Percentiles rank a stretch among this genome's conserved stretches.
Evolutionary conservation across 37 sponge, comb jelly and placozoan species (phyloP).

Genomic region (Dysidea cf. avara): DNA sequence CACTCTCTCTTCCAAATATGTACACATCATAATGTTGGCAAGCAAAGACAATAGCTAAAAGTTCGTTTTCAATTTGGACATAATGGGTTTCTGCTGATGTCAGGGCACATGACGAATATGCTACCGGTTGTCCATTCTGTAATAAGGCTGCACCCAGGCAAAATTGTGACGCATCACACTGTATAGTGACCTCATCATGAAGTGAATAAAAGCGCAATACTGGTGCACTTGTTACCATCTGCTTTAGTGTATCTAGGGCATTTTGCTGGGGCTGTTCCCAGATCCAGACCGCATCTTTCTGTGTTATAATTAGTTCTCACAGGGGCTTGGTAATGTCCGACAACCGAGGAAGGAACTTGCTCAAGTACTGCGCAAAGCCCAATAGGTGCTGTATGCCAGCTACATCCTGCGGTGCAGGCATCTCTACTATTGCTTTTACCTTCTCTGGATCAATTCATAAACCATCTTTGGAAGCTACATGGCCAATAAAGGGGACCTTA

Average conservation of each 20-base stretch:
- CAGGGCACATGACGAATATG: slow-evolving; percentile 40
- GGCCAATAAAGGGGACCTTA: slow-evolving; percentile 55
- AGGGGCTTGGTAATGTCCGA: slow-evolving; percentile 43
- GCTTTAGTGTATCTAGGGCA: slow-evolving; percentile 42
- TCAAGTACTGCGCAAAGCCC: slow-evolving; percentile 43
- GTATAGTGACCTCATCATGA: slow-evolving; percentile 17
- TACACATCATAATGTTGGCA: slow-evolving; percentile 46
- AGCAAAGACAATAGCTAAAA: no score
- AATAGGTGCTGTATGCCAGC: slow-evolving; percentile 38
- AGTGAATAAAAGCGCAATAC: slow-evolving; percentile 36
- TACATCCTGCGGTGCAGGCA: slow-evolving; percentile 49
- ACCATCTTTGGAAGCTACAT: slow-evolving; percentile 37
- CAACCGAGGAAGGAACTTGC: slow-evolving; percentile 49
- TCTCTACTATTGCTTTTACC: no score
- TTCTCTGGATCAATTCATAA: slow-evolving; percentile 53
- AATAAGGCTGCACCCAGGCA: no score
- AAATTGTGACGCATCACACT: slow-evolving; percentile 58
- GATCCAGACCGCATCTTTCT: slow-evolving; percentile 31
- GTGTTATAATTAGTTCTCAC: slow-evolving; percentile 29
- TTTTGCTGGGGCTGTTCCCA: no score
- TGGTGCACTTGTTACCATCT: no score
- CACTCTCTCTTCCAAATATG: slow-evolving; percentile 26
- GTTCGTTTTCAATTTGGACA: slow-evolving; percentile 54
- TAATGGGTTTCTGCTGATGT: slow-evolving; percentile 28
- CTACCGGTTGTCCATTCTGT: no score